Evolutionary conservation across 2,888 invertebrate genomes (phyloP).

Genomic region (Vesta saturnalis): DNA sequence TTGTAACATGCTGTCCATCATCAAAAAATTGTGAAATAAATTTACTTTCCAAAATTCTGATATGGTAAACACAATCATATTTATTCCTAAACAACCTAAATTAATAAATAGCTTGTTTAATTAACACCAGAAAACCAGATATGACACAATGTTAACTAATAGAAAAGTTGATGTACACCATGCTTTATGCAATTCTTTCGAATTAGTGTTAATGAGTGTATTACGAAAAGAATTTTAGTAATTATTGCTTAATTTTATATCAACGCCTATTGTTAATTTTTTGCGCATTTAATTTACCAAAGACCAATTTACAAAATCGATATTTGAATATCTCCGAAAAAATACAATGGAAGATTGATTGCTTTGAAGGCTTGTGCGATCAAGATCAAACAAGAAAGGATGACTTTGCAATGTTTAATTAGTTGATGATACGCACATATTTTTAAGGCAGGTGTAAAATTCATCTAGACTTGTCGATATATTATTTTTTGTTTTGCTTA

Average conservation of each 20-base stretch:
- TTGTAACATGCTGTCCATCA: too few species aligned
- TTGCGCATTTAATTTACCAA: background rate
- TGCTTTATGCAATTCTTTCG: too few species aligned
- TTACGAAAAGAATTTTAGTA: background rate
- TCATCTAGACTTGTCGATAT: conserved; percentile 33
- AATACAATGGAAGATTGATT: background rate
- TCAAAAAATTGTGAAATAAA: too few species aligned
- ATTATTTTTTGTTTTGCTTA: conserved; percentile 37
- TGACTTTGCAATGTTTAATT: conserved; percentile 46
- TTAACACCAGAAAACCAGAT: too few species aligned
- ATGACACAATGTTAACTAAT: too few species aligned
- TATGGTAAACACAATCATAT: too few species aligned
- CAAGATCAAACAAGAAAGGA: conserved; percentile 39
- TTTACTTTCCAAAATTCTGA: too few species aligned
- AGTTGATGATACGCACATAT: conserved; percentile 45
- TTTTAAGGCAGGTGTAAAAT: conserved; percentile 45
- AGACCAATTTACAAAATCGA: background rate
- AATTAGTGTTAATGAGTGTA: background rate
- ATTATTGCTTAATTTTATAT: background rate
- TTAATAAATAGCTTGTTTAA: too few species aligned
- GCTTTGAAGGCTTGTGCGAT: conserved; percentile 1
- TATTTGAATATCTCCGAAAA: background rate
- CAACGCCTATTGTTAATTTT: background rate
- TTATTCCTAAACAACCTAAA: too few species aligned
- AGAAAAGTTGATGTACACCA: too few species aligned